Percentiles rank a stretch among this genome's conserved stretches.
These are phyloP conservation scores for Sericinus montela DNA, from an alignment of 2,888 invertebrate genomes.

Conservation along the genomic window DNA sequence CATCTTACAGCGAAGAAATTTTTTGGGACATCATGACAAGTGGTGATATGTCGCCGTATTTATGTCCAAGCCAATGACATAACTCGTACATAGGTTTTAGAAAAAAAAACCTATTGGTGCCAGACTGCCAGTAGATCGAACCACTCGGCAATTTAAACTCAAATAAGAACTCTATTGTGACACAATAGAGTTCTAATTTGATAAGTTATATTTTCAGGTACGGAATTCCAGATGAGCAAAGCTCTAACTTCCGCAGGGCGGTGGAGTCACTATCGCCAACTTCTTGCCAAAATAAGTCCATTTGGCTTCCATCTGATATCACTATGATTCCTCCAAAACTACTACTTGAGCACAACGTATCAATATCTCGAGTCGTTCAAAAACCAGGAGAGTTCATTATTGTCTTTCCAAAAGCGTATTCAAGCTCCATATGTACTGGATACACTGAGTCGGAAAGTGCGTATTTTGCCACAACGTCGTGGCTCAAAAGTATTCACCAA, in stretches of 20 bases:
- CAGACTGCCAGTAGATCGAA: no score
- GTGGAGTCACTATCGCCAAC: constrained; percentile 88
- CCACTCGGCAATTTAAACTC: no score
- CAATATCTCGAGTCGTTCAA: constrained; percentile 88
- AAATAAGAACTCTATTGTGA: no score
- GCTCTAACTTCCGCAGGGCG: constrained; percentile 86
- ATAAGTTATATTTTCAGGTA: constrained; percentile 67
- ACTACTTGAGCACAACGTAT: constrained; percentile 87
- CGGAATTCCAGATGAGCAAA: constrained; percentile 89
- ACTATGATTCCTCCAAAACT: constrained; percentile 94
- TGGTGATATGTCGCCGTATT: no score
- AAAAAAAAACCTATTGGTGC: no score
- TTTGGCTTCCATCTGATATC: constrained; percentile 95
- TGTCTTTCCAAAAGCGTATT: constrained; percentile 92
- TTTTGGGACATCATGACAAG: no score
- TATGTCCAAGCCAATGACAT: no score
- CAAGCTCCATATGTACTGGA: constrained; percentile 92
- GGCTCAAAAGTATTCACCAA: constrained; percentile 85
- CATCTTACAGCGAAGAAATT: no score
- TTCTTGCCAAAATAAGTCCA: constrained; percentile 88
- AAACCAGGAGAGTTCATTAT: constrained; percentile 93
- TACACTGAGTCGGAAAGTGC: constrained; percentile 95
- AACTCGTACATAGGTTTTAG: no score
- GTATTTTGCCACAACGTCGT: constrained; percentile 90
- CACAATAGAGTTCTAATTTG: no score